phyloP scores from a whole-genome alignment of 2,797 vertebrate genomes.

The Gila robusta region DNA sequence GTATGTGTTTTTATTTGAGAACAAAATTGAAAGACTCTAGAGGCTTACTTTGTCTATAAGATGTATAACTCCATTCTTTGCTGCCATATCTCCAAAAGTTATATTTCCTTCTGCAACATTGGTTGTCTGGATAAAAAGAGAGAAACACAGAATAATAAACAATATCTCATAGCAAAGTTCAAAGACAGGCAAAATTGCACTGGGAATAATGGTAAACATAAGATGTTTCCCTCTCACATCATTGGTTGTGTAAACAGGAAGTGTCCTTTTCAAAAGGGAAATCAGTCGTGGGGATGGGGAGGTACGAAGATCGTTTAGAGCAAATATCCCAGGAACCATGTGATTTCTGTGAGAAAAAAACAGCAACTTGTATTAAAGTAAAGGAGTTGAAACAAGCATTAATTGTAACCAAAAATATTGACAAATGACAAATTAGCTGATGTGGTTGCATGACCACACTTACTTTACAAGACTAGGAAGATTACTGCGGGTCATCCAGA shows the following conservation, averaged over 20 bases:
- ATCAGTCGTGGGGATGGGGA: conserved; percentile 76
- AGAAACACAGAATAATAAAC: neutral
- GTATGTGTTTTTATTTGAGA: neutral
- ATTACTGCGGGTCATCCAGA: conserved; percentile 85
- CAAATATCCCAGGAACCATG: conserved; percentile 77
- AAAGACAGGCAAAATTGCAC: neutral
- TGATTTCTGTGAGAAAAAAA: conserved; percentile 81
- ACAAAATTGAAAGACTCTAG: neutral
- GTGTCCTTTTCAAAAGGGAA: conserved; percentile 79
- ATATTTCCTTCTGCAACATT: conserved; percentile 82
- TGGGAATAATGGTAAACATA: neutral
- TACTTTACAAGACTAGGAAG: conserved; percentile 88
- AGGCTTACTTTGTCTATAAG: conserved; percentile 85
- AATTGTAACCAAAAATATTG: neutral
- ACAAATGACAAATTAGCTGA: neutral
- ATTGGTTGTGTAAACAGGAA: conserved; percentile 78
- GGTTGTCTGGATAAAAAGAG: conserved; percentile 75
- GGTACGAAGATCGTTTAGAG: conserved; percentile 77
- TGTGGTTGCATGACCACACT: neutral
- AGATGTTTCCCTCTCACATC: conserved; percentile 76
- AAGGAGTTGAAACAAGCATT: neutral
- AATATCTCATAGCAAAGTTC: neutral
- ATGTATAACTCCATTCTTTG: conserved; percentile 92
- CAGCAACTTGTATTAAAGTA: neutral
- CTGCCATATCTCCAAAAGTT: conserved; percentile 77